These are phyloP conservation scores for Antechinus flavipes DNA, from an alignment of 2,113 vertebrate species.

Conservation along the genomic window DNA sequence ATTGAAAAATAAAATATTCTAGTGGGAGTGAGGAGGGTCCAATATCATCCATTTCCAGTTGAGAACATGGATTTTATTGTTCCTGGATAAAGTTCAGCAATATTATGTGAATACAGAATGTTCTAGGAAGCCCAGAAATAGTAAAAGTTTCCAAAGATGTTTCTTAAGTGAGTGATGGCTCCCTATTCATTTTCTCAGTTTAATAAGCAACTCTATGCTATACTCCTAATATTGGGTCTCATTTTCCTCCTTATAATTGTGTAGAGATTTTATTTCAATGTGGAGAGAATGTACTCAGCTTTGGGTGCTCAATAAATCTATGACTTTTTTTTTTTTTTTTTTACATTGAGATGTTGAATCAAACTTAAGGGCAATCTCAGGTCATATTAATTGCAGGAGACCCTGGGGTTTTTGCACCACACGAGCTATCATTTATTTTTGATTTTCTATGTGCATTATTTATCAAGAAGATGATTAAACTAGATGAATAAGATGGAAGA, in stretches of 20 bases:
- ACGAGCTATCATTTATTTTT: slow-evolving; percentile 31
- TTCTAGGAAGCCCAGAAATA: slow-evolving; percentile 26
- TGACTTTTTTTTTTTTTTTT: background rate
- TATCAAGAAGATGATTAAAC: slow-evolving; percentile 34
- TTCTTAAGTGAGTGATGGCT: slow-evolving; percentile 49
- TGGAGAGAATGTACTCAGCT: background rate
- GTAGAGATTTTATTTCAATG: background rate
- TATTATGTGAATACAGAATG: background rate
- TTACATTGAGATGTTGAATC: slow-evolving; percentile 32
- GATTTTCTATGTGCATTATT: background rate
- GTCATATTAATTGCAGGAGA: background rate
- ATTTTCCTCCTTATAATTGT: background rate
- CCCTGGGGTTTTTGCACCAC: slow-evolving; percentile 11
- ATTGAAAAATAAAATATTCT: background rate
- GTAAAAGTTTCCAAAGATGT: slow-evolving; percentile 10
- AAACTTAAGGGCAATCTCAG: background rate
- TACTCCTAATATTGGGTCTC: background rate
- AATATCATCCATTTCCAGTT: slow-evolving; percentile 25
- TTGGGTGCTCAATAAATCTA: fast-evolving
- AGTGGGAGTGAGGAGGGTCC: slow-evolving; percentile 25
- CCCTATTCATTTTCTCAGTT: slow-evolving; percentile 34
- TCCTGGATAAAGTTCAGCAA: slow-evolving; percentile 53
- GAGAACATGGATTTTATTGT: slow-evolving; percentile 4
- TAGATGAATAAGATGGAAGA: background rate
- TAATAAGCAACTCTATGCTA: background rate